A percentile compares a stretch with the other conserved stretches of the same genome.
These are phyloP conservation scores for Melanerpes formicivorus DNA, from an alignment of 2,113 vertebrate species.

Conservation along the genomic window DNA sequence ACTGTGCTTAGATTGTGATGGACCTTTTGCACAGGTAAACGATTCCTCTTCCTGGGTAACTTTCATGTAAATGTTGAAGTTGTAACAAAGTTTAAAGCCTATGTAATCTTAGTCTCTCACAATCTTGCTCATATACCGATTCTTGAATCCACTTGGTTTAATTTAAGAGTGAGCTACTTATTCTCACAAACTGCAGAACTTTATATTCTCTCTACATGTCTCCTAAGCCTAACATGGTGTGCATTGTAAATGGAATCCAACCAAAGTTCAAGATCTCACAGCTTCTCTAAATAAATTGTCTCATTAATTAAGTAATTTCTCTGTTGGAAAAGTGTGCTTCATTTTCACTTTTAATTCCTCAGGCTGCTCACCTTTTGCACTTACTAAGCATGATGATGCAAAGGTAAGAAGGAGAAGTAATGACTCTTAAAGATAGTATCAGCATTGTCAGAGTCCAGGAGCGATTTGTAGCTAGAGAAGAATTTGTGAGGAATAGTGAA, in stretches of 20 bases:
- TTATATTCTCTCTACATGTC: background rate
- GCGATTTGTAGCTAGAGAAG: background rate
- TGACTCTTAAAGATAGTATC: background rate
- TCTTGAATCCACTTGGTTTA: background rate
- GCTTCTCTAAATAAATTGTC: background rate
- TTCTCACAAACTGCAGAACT: background rate
- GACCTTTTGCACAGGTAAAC: background rate
- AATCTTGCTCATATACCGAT: background rate
- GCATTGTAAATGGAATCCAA: background rate
- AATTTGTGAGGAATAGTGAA: background rate
- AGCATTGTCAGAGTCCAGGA: background rate
- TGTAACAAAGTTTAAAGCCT: background rate
- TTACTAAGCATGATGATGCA: background rate
- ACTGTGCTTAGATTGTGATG: rapidly evolving
- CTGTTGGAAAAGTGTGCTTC: background rate
- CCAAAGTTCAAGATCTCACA: background rate
- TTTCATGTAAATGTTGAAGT: background rate
- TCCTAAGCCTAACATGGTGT: background rate
- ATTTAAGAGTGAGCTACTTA: background rate
- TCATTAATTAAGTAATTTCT: background rate
- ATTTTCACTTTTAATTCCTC: conserved; percentile 23
- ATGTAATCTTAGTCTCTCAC: background rate
- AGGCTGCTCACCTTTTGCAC: conserved; percentile 3
- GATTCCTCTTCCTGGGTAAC: background rate
- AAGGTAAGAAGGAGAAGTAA: conserved; percentile 1